phyloP scores from a whole-genome alignment of 2,888 invertebrate species.

The Trissolcus brochymenae region DNA sequence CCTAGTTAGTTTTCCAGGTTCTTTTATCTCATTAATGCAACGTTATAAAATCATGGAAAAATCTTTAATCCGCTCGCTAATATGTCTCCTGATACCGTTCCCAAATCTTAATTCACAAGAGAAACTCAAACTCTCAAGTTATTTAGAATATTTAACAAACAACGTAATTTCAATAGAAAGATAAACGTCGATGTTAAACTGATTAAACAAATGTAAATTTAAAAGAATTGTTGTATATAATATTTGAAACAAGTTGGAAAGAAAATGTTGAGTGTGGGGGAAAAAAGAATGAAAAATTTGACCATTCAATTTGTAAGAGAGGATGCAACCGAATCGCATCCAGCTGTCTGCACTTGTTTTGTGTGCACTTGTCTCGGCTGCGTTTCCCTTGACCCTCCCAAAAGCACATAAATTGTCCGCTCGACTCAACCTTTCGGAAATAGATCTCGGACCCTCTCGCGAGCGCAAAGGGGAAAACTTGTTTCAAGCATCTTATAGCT shows the following conservation, averaged over 20 bases:
- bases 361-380: conserved; percentile 69
- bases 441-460: conserved; percentile 64
- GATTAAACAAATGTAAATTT: too few relatives aligned
- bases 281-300: conserved; percentile 3
- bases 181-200: too few relatives aligned
- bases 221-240: too few relatives aligned
- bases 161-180: too few relatives aligned
- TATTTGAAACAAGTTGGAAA: neutral
- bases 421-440: conserved; percentile 64
- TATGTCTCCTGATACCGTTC: conserved; percentile 5
- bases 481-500: conserved; percentile 16
- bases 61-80: conserved; percentile 33
- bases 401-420: conserved; percentile 69
- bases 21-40: conserved; percentile 45
- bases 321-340: conserved; percentile 53
- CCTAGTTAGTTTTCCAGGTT: conserved; percentile 54
- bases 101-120: neutral
- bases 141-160: too few relatives aligned
- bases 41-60: conserved; percentile 46
- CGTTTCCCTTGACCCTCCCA: conserved; percentile 73
- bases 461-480: conserved; percentile 25
- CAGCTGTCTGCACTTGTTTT: conserved; percentile 61
- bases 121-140: too few relatives aligned
- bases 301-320: conserved; percentile 22
- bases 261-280: neutral